Conservation (phyloP, 2,113 vertebrate genomes). For the Phalacrocorax aristotelis region DNA sequence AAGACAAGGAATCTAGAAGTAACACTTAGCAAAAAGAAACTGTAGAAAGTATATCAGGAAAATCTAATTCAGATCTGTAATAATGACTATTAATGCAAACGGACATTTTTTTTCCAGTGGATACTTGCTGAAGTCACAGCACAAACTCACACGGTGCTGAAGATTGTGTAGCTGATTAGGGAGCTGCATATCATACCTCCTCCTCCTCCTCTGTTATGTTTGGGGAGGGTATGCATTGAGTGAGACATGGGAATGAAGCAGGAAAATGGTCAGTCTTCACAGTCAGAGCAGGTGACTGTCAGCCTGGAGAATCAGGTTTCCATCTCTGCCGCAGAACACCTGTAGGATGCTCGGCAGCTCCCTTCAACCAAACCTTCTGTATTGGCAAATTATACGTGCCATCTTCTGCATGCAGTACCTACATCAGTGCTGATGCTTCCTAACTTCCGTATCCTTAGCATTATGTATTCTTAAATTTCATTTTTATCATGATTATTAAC, state of each 20-base stretch:
- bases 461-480: neutral
- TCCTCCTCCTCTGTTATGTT: neutral
- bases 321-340: neutral
- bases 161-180: neutral
- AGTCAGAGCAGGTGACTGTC: neutral
- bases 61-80: neutral
- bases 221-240: neutral
- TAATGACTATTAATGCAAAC: neutral
- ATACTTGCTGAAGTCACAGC: neutral
- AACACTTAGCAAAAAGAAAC: neutral
- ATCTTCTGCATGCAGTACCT: neutral
- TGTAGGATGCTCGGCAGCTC: neutral
- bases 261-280: neutral
- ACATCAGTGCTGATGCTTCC: neutral
- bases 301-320: neutral
- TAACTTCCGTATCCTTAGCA: neutral
- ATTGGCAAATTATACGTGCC: accelerated
- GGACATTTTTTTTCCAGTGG: accelerated
- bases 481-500: neutral
- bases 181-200: neutral
- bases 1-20: neutral
- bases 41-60: neutral
- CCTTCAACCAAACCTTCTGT: neutral
- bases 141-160: neutral
- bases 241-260: neutral